Percentiles rank a stretch among this genome's conserved stretches.
Conservation (phyloP, 2,797 vertebrate genomes). For the Chaetophractus vellerosus region DNA sequence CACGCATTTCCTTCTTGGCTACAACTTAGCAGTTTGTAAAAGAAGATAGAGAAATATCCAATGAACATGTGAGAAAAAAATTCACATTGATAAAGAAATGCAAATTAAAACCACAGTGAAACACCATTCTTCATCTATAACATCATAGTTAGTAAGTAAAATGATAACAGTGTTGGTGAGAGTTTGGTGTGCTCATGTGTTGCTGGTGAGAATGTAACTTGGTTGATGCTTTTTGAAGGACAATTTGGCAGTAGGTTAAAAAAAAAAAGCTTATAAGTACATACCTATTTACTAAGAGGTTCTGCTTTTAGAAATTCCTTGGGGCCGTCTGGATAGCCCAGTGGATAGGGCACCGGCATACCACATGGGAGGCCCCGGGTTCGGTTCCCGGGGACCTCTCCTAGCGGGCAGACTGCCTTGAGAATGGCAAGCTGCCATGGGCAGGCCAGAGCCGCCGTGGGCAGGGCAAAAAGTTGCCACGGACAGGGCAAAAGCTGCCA, state of each 20-base stretch:
- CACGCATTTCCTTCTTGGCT: neutral
- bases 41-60: neutral
- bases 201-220: neutral
- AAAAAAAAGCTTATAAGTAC: neutral
- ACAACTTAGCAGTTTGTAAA: slow-evolving; percentile 24
- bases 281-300: neutral
- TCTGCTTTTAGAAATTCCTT: neutral
- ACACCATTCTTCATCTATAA: neutral
- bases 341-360: no score
- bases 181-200: neutral
- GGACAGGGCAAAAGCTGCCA: no score
- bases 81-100: neutral
- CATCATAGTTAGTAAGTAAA: neutral
- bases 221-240: neutral
- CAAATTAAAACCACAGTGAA: neutral
- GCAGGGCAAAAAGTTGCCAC: no score
- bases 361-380: no score
- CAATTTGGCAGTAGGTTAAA: neutral
- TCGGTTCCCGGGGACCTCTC: no score
- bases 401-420: no score
- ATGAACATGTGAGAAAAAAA: neutral
- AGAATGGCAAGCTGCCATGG: no score
- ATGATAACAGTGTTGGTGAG: neutral
- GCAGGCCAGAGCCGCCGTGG: no score
- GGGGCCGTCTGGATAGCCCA: no score